A percentile compares a stretch with the other conserved stretches of the same genome.
Evolutionary conservation across 2,888 invertebrate genomes (phyloP).

Genomic region (Drosophila ustulata): DNA sequence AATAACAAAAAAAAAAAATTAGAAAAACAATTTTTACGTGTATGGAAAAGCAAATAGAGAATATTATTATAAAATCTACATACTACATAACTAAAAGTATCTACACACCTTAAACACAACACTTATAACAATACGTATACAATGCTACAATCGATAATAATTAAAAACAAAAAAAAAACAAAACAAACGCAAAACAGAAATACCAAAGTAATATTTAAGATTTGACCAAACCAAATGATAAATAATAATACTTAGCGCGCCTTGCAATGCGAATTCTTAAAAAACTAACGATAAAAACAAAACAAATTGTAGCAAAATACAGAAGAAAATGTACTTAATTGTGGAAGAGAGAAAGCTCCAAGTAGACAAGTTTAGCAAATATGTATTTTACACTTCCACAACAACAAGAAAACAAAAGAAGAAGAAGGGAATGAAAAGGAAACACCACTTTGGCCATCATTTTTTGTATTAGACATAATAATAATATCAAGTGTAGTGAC

Average conservation of each 20-base stretch:
- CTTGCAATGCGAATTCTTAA: conserved; percentile 42
- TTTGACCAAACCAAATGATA: conserved; percentile 61
- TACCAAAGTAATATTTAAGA: conserved; percentile 60
- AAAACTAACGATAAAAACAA: neutral
- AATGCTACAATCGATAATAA: conserved; percentile 59
- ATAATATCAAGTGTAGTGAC: conserved; percentile 22
- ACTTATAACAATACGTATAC: conserved; percentile 43
- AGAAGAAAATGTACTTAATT: conserved; percentile 13
- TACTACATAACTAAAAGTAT: conserved; percentile 36
- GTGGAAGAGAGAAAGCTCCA: conserved; percentile 16
- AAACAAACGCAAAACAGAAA: conserved; percentile 30
- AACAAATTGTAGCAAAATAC: conserved; percentile 16
- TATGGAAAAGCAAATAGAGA: conserved; percentile 51
- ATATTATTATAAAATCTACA: conserved; percentile 49
- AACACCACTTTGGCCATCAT: conserved; percentile 39
- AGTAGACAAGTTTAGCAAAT: conserved; percentile 42
- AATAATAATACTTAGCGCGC: conserved; percentile 33
- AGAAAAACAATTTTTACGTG: conserved; percentile 44
- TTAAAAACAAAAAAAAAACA: conserved; percentile 25
- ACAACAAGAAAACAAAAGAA: neutral
- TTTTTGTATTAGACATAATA: conserved; percentile 35
- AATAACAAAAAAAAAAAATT: conserved; percentile 29
- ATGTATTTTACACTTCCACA: conserved; percentile 48
- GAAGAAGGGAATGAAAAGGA: neutral
- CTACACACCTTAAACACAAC: conserved; percentile 33